Base-by-base conservation (phyloP, 2,888 invertebrate genomes). In the Melanargia galathea region DNA sequence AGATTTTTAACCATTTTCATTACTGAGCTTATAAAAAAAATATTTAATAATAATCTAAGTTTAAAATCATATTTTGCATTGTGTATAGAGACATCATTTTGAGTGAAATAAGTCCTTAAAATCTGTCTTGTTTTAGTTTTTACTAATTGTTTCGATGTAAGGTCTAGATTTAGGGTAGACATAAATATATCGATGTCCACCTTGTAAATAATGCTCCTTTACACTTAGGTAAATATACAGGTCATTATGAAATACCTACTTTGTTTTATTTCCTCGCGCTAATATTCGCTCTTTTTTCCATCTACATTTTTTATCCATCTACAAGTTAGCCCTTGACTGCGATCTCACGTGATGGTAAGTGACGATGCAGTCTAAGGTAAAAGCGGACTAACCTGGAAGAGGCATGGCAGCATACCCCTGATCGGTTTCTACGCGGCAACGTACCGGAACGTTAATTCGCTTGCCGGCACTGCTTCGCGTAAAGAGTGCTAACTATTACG, bases 171-270 rank as follows among this genome's bases (percentile, higher is more conserved):
- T 84, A 84, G 74, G 79, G 78, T 84, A 85, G 84, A 75, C 79
- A 80, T 75, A 84, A 81, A 78, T 69, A 81, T 78, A 78, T 81
- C 73, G 80, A 84, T 91, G 89, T 90, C 88, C 87, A 90, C 87
- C 85, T 81, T 92, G 92, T 92, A 92, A 86, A 92, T 92, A 92
- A 79, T 83, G 84, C 87, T 91, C 90, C 89, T 90, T 86, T 92
- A 92, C 90, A 90, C 85, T 83, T 89, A 88, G 86, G 82, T 87
- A 90, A 88, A 86, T 88, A 90, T 87, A 90, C 87, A 87, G 86
- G 83, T 87, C 84, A 87, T 84, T 82, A 86, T 76, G 79, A 83
- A 84, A 71, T 78, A 71, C 62, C 71, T 78, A 71, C 62, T 68
- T 70, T 70, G 78, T 83, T 83, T 85, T 82, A 80, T 84, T 86